Base-by-base conservation (phyloP, 2,888 invertebrate genomes). In the Eledona agricola region DNA sequence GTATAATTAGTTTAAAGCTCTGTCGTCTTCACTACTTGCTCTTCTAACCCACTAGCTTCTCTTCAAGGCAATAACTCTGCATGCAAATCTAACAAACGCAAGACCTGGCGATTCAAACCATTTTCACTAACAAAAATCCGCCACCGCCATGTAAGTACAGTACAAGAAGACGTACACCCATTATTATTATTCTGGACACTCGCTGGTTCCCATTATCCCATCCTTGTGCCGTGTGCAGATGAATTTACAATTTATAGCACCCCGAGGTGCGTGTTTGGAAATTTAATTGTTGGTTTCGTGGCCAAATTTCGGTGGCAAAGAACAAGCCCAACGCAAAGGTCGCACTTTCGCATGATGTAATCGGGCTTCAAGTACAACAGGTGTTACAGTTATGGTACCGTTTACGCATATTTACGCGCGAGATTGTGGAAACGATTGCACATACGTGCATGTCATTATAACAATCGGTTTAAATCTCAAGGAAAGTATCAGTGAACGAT, bases 291-390 rank as follows among this genome's bases (percentile, higher is more conserved):
- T 7, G 5, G 12, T n/a, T 22, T 9, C 9, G n/a, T 26, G 17
- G n/a, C 26, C 10, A 17, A 13, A 22, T 15, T 22, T 9, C 16
- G 25, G 26, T 34, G 34, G 34, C 32, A 34, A 16, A 26, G 25
- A 45, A 34, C 34, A 26, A 19, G 23, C 26, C 32, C 31, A 12
- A 42, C 28, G 23, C 28, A 37, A 47, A 47, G 47, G 47, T 47
- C 47, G 22, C 29, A 37, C 47, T 47, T 47, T 47, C 47, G 29
- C 35, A 35, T 52, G 43, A 52, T 40, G 47, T 52, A 52, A 52
- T 46, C 32, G 17, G 46, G 43, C 40, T 54, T 54, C 54, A 54
- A 54, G 49, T 54, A 54, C 49, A 54, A 54, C 54, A 54, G 49
- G 54, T 54, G 54, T 43, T 40, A 42, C 42, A 19, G 40, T 35